Percentiles rank a stretch among this genome's conserved stretches.
Conservation (phyloP, 53 echinoderm and acorn worm genomes). For the Mesocentrotus franciscanus region DNA sequence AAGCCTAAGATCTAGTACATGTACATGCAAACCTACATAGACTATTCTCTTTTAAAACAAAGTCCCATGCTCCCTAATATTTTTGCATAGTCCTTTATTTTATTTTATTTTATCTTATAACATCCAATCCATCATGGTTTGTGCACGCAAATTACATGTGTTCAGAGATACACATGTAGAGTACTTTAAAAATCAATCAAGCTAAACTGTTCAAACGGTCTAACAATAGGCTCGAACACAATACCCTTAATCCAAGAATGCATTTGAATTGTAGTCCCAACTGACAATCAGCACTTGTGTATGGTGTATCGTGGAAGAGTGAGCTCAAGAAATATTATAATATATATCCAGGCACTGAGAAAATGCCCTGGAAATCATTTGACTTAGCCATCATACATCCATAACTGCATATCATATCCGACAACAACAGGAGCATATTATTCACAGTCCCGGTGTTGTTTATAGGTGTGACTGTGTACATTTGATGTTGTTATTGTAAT, state of each 20-base stretch:
- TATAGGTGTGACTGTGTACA: background rate
- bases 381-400: background rate
- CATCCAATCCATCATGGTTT: background rate
- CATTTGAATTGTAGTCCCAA: background rate
- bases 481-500: background rate
- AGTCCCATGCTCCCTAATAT: background rate
- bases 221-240: background rate
- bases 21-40: no score
- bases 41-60: background rate
- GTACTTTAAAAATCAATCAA: background rate
- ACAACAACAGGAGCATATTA: background rate
- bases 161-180: background rate
- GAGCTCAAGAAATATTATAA: conserved; percentile 34
- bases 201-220: background rate
- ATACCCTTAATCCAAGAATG: background rate
- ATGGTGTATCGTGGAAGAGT: background rate
- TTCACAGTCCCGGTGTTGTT: background rate
- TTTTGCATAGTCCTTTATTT: no score
- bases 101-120: no score
- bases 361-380: background rate
- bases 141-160: background rate
- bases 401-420: background rate
- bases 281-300: background rate
- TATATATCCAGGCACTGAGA: conserved; percentile 19
- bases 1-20: no score